Evolutionary conservation across 2,797 vertebrate genomes (phyloP), one percentile per base, ranked within the genome.

Genomic region (Myotis vivesi): DNA sequence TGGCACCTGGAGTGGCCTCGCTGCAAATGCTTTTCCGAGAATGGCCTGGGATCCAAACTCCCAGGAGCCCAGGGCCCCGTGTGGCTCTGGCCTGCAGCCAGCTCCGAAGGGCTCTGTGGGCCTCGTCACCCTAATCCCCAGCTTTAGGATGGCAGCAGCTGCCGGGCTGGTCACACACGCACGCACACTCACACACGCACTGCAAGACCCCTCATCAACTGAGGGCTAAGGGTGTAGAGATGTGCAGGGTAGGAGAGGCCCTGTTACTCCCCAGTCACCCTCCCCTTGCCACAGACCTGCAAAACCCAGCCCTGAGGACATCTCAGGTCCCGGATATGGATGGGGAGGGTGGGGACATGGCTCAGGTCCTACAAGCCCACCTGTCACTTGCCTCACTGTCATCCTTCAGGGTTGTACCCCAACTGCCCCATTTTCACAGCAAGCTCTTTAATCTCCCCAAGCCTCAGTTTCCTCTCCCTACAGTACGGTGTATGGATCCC

Each of bases 11-110:
- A 97, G 92, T 64, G 51, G 96, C 92, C 95, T 94, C 19, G 17
- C 90, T 88, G 93, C 94, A 87, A 93, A 96, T 44, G 79, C 93
- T 93, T 97, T 97, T 97, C 97, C 93, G 85, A 96, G 97, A 97
- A 97, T 17, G 51, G 88, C 93, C 89, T 77, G 71, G 96, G 96
- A 96, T 93, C 82, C 3, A 10, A 44, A 28, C 79, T 96, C 94
- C 90, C 81, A 55, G 93, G 87, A 93, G 93, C 66, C 92, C 44
- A 30, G 25, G 53, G 88, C 89, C 90, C 79, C 13, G 0, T 92
- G 83, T 12, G 28, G 90, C 75, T 49, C 93, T 97, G 97, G 97
- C 93, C 79, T 23, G 11, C 33, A 55, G 89, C 96, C 97, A 97
- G 77, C 87, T 84, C 88, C 22, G 0, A 87, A 96, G 90, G 90